Evolutionary conservation across 1,140 invertebrate species (phyloP), one percentile per base, ranked within the genome.

Genomic region (Eulimnadia texana): DNA sequence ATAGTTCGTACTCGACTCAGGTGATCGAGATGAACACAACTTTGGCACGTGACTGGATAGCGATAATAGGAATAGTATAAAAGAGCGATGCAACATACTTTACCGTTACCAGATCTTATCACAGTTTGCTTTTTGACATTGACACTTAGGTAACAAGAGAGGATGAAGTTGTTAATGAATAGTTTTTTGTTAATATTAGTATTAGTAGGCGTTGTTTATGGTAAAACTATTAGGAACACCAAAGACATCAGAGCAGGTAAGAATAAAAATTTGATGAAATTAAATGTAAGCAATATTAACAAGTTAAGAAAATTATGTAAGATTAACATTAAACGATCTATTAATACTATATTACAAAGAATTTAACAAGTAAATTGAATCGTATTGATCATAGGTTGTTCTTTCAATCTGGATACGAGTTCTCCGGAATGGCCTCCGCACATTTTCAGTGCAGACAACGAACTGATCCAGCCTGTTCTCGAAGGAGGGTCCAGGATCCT

Each of bases 341-440:
- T 11, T 11, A 47, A 47, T 47, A 47, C n/a, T n/a, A n/a, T n/a
- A n/a, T n/a, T n/a, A n/a, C n/a, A n/a, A n/a, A n/a, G n/a, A n/a
- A n/a, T n/a, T n/a, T n/a, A n/a, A n/a, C n/a, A n/a, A n/a, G n/a
- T n/a, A n/a, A n/a, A n/a, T n/a, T n/a, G n/a, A n/a, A n/a, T n/a
- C n/a, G n/a, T n/a, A n/a, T n/a, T n/a, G n/a, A n/a, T n/a, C n/a
- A n/a, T n/a, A 57, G 55, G 55, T 22, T 61, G 60, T 54, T 33
- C 60, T n/a, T 22, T 61, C 2, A 54, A 61, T 16, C 25, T 61
- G 60, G 60, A 61, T 20, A 42, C 53, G 1, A 61, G 53, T 54
- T 33, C 60, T 1, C 60, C 60, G 13, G 19, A 24, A 19, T 20
- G 53, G 19, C 50, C 60, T 3, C 60, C 60, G 2, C 33, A 54